Evolutionary conservation across 2,113 vertebrate species (phyloP), one percentile per base, ranked within the genome.

Genomic region (Onychorhynchus coronatus): DNA sequence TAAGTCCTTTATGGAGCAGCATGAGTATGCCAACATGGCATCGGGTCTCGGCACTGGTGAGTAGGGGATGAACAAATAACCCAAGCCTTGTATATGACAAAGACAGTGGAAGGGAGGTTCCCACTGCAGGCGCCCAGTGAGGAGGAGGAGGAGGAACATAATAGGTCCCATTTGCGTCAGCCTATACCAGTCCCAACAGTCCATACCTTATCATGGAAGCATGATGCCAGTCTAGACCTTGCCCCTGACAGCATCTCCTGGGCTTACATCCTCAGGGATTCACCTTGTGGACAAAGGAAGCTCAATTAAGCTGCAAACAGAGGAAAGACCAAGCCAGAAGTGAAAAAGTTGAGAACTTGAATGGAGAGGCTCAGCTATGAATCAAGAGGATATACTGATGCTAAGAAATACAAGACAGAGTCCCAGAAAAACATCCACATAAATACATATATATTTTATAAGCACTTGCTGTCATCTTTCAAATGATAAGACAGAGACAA

Each of bases 151-250:
- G 7, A 67, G 56, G n/a, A n/a, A n/a, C 22, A 12, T 6, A 12
- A 5, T 5, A 41, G 14, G 2, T 75, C 13, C 11, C 33, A 0
- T 24, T 68, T 71, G 19, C 7, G 11, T 12, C 24, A 61, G 8
- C 12, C 41, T 14, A 39, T 0, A 0, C 11, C 17, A 10, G 9
- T n/a, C 31, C 22, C 31, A 65, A 2, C 0, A 3, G 9, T 3
- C 3, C 14, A 8, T 4, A 28, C 1, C 5, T 72, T 52, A 52
- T n/a, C 19, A 22, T 21, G 6, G 1, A 42, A 6, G 9, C 4
- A 19, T n/a, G 41, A n/a, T 50, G 28, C 22, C 41, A 80, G 31
- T 16, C 21, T 31, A 27, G 59, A 41, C 15, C 5, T 14, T 68
- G 35, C 2, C 37, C 9, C 59, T 8, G 1, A 10, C 4, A n/a